phyloP scores from a whole-genome alignment of 2,888 invertebrate genomes.

The Listrodromus nycthemerus region DNA sequence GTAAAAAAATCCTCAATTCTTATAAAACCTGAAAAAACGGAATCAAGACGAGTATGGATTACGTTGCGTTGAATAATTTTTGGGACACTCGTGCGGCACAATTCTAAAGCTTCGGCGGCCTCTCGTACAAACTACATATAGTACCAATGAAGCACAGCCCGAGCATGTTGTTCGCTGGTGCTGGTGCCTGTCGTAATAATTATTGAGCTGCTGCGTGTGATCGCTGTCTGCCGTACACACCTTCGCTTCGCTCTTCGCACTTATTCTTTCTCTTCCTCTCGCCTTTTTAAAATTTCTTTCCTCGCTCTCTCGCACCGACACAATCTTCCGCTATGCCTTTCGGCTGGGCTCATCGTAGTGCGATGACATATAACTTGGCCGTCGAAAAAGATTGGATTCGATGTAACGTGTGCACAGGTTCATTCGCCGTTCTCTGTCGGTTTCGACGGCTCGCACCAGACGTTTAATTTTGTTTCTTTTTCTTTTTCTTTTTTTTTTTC shows the following conservation, averaged over 20 bases:
- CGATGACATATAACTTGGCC: slow-evolving; percentile 8
- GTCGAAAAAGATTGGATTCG: slow-evolving; percentile 13
- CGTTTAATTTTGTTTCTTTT: not conserved
- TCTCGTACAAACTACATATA: slow-evolving; percentile 32
- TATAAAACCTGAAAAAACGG: not conserved
- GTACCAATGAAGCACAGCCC: slow-evolving; percentile 32
- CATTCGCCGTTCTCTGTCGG: not conserved
- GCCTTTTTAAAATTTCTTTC: not conserved
- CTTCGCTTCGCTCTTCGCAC: slow-evolving; percentile 46
- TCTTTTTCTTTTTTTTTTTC: not conserved
- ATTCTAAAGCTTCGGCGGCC: slow-evolving; percentile 25
- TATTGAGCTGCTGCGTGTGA: slow-evolving; percentile 62
- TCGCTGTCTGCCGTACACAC: slow-evolving; percentile 64
- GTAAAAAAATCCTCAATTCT: not conserved
- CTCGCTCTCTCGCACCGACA: not conserved
- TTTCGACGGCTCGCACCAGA: slow-evolving; percentile 19
- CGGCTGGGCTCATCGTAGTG: slow-evolving; percentile 19
- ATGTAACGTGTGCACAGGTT: slow-evolving; percentile 19
- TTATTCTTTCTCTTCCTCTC: slow-evolving; percentile 22
- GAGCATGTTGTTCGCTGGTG: slow-evolving; percentile 43
- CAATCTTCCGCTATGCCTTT: slow-evolving; percentile 1
- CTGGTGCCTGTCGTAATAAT: slow-evolving; percentile 64
- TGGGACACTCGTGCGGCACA: slow-evolving; percentile 18
- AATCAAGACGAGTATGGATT: not conserved
- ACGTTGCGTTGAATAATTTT: slow-evolving; percentile 44